A percentile compares a stretch with the other conserved stretches of the same genome.
Conservation (phyloP, 2,113 vertebrate species). For the Anseranas semipalmata region DNA sequence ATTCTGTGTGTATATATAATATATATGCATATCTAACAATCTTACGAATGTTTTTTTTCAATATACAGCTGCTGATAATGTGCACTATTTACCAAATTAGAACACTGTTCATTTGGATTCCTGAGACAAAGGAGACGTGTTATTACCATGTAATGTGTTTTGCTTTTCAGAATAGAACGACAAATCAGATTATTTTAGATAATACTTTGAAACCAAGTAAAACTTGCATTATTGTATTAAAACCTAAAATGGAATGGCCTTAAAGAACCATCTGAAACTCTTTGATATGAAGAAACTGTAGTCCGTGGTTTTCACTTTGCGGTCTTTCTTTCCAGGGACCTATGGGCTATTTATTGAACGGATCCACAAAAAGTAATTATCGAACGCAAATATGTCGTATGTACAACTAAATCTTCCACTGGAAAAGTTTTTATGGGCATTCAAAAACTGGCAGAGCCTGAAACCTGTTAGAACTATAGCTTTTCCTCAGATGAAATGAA, state of each 20-base stretch:
- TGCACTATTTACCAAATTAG: neutral
- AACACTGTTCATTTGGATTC: neutral
- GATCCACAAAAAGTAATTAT: neutral
- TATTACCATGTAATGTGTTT: neutral
- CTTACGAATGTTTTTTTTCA: neutral
- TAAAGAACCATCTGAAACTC: neutral
- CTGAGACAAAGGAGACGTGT: neutral
- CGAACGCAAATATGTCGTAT: neutral
- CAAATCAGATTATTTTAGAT: slow-evolving; percentile 32
- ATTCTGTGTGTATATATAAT: neutral
- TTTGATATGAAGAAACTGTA: neutral
- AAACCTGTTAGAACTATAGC: neutral
- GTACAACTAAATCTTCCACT: neutral
- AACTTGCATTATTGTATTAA: neutral
- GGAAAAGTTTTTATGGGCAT: neutral
- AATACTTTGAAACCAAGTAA: neutral
- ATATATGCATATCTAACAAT: neutral
- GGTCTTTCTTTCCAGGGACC: neutral
- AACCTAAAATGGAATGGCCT: neutral
- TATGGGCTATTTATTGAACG: neutral
- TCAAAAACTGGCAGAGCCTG: neutral
- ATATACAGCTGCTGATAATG: neutral
- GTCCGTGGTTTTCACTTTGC: neutral
- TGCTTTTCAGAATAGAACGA: neutral
- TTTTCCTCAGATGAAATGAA: neutral